phyloP scores from a whole-genome alignment of 2,113 vertebrate species.

The Oreochromis niloticus region DNA sequence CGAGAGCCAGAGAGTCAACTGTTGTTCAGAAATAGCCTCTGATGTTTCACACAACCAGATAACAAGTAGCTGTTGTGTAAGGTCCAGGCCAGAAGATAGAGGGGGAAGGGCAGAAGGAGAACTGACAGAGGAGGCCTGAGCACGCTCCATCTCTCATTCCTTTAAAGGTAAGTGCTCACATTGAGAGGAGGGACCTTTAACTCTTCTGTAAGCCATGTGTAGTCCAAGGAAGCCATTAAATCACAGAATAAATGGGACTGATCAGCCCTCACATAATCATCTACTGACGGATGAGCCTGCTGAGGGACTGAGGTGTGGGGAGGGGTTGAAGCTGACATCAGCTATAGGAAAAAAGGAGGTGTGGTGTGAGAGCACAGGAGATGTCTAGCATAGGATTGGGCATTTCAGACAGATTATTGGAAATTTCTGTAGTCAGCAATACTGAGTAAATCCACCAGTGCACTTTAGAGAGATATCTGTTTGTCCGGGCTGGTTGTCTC shows the following conservation, averaged over 20 bases:
- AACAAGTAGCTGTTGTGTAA: conserved; percentile 45
- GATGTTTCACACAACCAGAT: conserved; percentile 51
- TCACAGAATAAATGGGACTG: conserved; percentile 61
- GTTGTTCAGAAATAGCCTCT: conserved; percentile 27
- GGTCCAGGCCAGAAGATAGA: conserved; percentile 23
- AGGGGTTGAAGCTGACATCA: conserved; percentile 16
- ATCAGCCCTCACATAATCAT: conserved; percentile 38
- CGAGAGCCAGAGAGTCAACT: conserved; percentile 1
- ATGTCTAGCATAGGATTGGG: conserved; percentile 17
- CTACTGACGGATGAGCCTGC: conserved; percentile 37
- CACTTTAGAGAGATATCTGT: conserved; percentile 43
- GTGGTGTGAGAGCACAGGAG: neutral
- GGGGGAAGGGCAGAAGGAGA: neutral
- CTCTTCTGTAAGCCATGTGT: conserved; percentile 59
- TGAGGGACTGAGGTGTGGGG: neutral
- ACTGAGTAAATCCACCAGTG: conserved; percentile 47
- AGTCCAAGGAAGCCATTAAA: conserved; percentile 49
- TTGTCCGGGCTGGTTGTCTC: neutral
- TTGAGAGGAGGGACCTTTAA: conserved; percentile 31
- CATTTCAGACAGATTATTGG: conserved; percentile 60
- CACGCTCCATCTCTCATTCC: conserved; percentile 15
- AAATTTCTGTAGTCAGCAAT: conserved; percentile 55
- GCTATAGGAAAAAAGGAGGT: neutral
- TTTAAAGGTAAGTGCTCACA: conserved; percentile 59
- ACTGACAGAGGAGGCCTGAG: neutral